Evolutionary conservation across 1,140 invertebrate species (phyloP).

Genomic region (Euglossa dilemma): DNA sequence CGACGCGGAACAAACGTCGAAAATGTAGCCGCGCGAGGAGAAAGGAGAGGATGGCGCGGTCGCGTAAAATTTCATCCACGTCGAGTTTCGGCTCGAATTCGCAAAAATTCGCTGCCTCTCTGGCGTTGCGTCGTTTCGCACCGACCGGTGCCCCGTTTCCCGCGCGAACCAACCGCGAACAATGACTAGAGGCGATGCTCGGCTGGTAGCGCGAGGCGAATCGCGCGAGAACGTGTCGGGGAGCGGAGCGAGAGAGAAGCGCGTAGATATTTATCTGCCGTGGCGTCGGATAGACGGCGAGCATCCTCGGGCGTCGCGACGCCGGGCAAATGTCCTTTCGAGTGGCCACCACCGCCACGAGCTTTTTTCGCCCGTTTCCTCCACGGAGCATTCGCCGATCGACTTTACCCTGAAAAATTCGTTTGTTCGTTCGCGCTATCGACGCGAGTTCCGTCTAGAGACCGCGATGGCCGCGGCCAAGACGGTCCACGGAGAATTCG

Average conservation of each 20-base stretch:
- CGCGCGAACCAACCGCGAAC: neutral
- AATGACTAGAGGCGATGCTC: neutral
- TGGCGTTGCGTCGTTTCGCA: too few species aligned
- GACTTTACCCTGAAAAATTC: neutral
- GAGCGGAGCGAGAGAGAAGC: too few species aligned
- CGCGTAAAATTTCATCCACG: neutral
- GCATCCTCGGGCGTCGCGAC: conserved; percentile 49
- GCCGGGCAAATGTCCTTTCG: conserved; percentile 46
- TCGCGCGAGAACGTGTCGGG: neutral
- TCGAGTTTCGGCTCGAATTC: neutral
- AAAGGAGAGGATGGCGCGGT: neutral
- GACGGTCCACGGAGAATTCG: too few species aligned
- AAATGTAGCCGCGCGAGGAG: neutral
- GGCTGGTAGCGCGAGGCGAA: neutral
- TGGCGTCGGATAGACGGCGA: conserved; percentile 55
- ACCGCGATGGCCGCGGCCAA: too few species aligned
- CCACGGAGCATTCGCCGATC: conserved; percentile 37
- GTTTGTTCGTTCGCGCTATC: neutral
- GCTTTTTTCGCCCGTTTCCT: neutral
- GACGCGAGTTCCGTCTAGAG: too few species aligned
- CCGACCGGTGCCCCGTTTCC: neutral
- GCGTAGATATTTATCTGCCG: conserved; percentile 32
- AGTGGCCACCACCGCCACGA: neutral
- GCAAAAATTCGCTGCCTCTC: neutral
- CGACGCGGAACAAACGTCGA: neutral